Percentiles rank a stretch among this genome's conserved stretches.
Conservation (phyloP, 2,888 invertebrate genomes). For the Sipha maydis region DNA sequence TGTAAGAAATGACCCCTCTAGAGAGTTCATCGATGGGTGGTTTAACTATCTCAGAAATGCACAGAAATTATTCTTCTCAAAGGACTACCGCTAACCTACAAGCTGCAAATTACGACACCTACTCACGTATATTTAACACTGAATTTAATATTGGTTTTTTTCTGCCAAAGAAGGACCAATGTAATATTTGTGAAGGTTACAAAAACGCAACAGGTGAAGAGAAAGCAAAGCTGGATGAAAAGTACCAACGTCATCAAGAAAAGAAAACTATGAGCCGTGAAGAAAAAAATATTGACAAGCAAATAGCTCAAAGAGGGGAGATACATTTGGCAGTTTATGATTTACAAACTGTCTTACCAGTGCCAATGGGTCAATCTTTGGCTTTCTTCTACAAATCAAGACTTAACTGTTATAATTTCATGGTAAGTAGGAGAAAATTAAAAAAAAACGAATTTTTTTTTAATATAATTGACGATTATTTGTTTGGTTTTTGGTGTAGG, state of each 20-base stretch:
- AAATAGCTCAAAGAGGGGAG: neutral
- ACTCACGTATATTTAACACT: slow-evolving; percentile 4
- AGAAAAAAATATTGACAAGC: slow-evolving; percentile 36
- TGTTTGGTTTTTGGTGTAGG: too few relatives aligned
- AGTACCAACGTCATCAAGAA: slow-evolving; percentile 16
- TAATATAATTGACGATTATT: too few relatives aligned
- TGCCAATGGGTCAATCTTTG: too few relatives aligned
- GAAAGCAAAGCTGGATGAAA: slow-evolving; percentile 5
- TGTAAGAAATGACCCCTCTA: neutral
- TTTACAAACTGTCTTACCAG: too few relatives aligned
- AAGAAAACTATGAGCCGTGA: slow-evolving; percentile 17
- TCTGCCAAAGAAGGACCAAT: slow-evolving; percentile 20
- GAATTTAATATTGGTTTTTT: slow-evolving; percentile 38
- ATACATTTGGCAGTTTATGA: too few relatives aligned
- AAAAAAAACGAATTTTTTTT: too few relatives aligned
- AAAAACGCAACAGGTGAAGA: slow-evolving; percentile 26
- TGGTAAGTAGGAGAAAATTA: too few relatives aligned
- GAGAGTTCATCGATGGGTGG: slow-evolving; percentile 22
- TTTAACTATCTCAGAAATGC: slow-evolving; percentile 19
- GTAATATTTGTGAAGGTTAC: neutral
- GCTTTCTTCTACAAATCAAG: too few relatives aligned
- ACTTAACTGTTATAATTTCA: too few relatives aligned
- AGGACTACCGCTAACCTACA: neutral
- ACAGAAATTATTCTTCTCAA: neutral
- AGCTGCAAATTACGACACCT: neutral